Conservation (phyloP, 2,888 invertebrate genomes). For the Ophioninae sp. region DNA sequence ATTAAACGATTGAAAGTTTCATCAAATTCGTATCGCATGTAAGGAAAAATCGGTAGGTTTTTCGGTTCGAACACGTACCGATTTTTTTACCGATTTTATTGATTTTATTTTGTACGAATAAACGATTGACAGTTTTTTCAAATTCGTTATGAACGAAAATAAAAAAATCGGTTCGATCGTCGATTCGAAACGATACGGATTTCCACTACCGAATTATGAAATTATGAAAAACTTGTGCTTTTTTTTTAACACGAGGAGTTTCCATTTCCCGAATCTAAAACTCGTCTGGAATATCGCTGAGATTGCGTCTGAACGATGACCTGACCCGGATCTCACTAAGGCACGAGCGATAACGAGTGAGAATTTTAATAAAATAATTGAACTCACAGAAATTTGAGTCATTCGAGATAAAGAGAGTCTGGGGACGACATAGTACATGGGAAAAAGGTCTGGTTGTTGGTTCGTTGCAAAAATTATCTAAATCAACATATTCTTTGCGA, state of each 20-base stretch:
- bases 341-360: conserved; percentile 52
- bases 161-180: background rate
- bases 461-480: conserved; percentile 6
- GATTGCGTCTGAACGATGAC: conserved; percentile 64
- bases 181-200: background rate
- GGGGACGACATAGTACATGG: background rate
- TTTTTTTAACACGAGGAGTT: conserved; percentile 10
- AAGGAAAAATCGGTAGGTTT: too few species aligned
- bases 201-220: background rate
- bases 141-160: too few species aligned
- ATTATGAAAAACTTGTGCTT: background rate
- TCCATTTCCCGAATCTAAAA: conserved; percentile 27
- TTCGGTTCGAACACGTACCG: too few species aligned
- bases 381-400: conserved; percentile 16
- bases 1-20: too few species aligned
- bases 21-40: too few species aligned
- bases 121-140: too few species aligned
- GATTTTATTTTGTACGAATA: too few species aligned
- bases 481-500: background rate
- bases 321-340: conserved; percentile 61
- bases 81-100: too few species aligned
- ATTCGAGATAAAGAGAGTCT: background rate
- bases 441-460: conserved; percentile 17
- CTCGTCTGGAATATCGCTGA: background rate
- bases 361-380: conserved; percentile 14